Base-by-base conservation (phyloP, 2,888 invertebrate species). In the Caenorhabditis sinica region DNA sequence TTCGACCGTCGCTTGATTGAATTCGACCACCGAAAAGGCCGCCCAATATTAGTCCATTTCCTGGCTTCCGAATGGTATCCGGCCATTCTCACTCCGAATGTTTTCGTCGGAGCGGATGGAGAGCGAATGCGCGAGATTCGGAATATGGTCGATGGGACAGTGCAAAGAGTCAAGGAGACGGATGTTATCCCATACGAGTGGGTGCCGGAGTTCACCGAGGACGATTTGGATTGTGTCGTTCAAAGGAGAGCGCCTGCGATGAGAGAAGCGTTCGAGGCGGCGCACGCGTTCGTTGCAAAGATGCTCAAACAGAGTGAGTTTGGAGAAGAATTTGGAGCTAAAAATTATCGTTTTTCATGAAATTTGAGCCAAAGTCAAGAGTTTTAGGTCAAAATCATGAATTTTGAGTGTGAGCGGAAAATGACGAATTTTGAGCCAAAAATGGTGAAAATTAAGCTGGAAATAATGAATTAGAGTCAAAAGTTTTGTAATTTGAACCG, bases 181-280 rank as follows among this genome's bases (percentile, higher is more conserved):
- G 53, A 71, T 20, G 17, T 79, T 6, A 13, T 79, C 15, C 79
- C 79, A 5, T 65, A 58, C 23, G 17, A 58, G 8, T 79, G 79
- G 71, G 1, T 79, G 11, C 72, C 79, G 1, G 15, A 17, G 0
- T 71, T 49, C 40, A 9, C 11, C 5, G 0, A 2, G 15, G 15
- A 4, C 0, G 74, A 56, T 2, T 8, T 23, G 9, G 6, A n/a
- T 9, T 20, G 20, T 15, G 58, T 66, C 15, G 17, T 68, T n/a
- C 25, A 2, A 13, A n/a, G 33, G 23, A 23, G 49, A 30, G 30
- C 49, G 15, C 11, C 17, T 0, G 45, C 11, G 40, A 45, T 6
- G 15, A 8, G 45, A 13, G 20, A 20, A 2, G 13, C 1, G 2
- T 66, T 66, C 45, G 20, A 3, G 17, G 17, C n/a, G 28, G 30